Evolutionary conservation across 2,888 invertebrate species (phyloP), one percentile per base, ranked within the genome.

Genomic region (Steromphala cineraria): DNA sequence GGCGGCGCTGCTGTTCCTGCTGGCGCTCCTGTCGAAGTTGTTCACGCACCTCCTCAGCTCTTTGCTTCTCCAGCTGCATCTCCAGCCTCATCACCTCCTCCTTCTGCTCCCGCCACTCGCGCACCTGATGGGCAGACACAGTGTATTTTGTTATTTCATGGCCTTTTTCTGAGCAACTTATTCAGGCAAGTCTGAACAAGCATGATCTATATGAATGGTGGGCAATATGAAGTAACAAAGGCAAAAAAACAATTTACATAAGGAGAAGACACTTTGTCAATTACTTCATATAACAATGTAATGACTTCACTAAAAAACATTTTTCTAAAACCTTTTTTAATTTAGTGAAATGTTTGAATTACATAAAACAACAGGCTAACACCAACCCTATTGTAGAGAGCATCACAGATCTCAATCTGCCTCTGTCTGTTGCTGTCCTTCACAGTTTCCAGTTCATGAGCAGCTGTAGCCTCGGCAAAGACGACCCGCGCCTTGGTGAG

Each of bases 361-460:
- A 36, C 36, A 36, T 36, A 36, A 3, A 3, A 36, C 8, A 36
- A 4, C 19, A 67, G 4, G 3, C n/a, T 1, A 36, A 17, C 36
- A 81, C 67, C 67, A 75, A 92, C 92, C 90, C 91, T 90, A n/a
- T 87, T 83, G 84, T 89, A 91, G 1, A 92, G 86, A 8, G 83
- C 86, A 36, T 89, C 88, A 83, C 91, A 89, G 2, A 92, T 76
- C 53, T 90, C 89, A 77, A 88, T 87, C 78, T 92, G 92, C 77
- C 87, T 84, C 55, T 88, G 81, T 19, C 82, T 80, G 78, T 89
- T 86, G 80, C 91, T 92, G 24, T 84, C 86, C 71, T 90, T 89
- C 28, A 89, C 89, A 79, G 89, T 90, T 36, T 90, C 89, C 67
- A 89, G 81, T 75, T 91, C 90, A 28, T 90, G 86, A 15, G 90